A percentile compares a stretch with the other conserved stretches of the same genome.
These are phyloP conservation scores for Miichthys miiuy DNA, from an alignment of 2,797 vertebrate species.

Conservation along the genomic window DNA sequence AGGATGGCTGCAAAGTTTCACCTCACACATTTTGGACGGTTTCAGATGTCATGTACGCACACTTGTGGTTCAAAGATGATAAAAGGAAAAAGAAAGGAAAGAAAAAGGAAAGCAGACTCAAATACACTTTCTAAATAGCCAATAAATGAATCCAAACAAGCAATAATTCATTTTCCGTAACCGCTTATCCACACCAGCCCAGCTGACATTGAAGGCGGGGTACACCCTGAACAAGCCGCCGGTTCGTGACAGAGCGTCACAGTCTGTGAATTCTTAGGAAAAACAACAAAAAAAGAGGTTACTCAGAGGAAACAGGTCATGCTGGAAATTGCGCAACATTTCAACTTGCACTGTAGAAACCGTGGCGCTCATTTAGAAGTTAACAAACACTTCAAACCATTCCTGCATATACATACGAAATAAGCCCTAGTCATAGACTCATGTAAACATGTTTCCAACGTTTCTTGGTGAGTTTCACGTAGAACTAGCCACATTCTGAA, in stretches of 20 bases:
- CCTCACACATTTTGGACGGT: background rate
- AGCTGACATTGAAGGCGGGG: no score
- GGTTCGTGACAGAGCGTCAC: no score
- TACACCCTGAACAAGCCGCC: no score
- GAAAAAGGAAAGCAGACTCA: background rate
- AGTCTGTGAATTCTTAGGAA: background rate
- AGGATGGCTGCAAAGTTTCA: slow-evolving; percentile 1
- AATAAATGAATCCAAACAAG: background rate
- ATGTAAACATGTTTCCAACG: no score
- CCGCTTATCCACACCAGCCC: no score
- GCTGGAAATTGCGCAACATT: background rate
- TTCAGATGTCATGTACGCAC: background rate
- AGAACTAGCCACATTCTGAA: no score
- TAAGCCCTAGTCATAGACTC: no score
- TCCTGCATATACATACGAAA: no score
- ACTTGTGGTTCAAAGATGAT: background rate
- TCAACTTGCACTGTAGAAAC: no score
- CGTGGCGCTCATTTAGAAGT: no score
- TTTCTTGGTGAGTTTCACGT: no score
- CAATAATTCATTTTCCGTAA: no score
- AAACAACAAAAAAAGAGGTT: background rate
- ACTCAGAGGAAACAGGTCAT: background rate
- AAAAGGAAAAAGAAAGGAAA: background rate
- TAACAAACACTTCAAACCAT: background rate
- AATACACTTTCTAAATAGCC: background rate